Evolutionary conservation across 2,888 invertebrate genomes (phyloP).

Genomic region (Chloromyia formosa): DNA sequence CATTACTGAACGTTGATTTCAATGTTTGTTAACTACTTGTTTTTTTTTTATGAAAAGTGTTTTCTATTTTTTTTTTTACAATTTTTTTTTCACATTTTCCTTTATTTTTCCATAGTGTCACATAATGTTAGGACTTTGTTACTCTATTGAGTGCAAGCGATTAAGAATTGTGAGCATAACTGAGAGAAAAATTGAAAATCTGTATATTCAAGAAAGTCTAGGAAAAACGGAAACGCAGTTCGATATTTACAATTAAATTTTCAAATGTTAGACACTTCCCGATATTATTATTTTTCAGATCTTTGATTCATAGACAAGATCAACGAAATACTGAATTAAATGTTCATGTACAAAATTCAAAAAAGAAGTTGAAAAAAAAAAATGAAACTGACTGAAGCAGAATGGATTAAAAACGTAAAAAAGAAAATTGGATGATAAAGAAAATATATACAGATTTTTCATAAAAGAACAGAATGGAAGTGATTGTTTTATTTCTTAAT

Average conservation of each 20-base stretch:
- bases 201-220: too few species aligned
- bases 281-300: too few species aligned
- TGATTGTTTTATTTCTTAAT: too few species aligned
- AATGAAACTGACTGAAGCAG: neutral
- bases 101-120: neutral
- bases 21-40: conserved; percentile 15
- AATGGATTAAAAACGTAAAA: neutral
- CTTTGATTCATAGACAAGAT: too few species aligned
- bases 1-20: neutral
- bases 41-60: neutral
- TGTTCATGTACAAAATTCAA: too few species aligned
- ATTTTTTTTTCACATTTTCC: neutral
- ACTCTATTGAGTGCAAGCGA: neutral
- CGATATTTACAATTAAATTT: too few species aligned
- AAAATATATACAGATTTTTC: neutral
- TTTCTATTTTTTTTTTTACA: neutral
- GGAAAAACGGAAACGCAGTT: too few species aligned
- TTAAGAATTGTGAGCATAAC: conserved; percentile 20
- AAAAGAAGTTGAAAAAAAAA: neutral
- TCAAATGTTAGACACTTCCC: too few species aligned
- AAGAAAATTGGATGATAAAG: neutral
- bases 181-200: neutral
- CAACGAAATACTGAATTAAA: too few species aligned
- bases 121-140: neutral
- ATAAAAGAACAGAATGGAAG: too few species aligned